Evolutionary conservation across 2,113 vertebrate species (phyloP).

Genomic region (Pelvicachromis taeniatus): DNA sequence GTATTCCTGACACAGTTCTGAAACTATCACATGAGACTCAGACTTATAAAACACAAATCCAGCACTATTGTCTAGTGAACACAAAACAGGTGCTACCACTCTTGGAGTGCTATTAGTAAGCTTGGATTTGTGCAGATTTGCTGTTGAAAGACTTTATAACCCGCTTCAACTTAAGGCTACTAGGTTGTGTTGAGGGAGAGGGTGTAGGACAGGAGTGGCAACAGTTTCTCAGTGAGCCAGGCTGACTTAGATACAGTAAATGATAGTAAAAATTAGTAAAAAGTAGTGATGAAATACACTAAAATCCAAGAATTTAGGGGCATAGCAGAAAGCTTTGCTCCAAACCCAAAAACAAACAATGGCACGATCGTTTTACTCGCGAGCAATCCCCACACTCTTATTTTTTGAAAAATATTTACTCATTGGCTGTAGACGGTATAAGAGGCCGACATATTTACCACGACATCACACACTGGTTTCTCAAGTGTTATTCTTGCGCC

Average conservation of each 20-base stretch:
- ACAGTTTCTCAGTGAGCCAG: not conserved
- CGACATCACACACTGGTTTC: not conserved
- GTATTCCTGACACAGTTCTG: not conserved
- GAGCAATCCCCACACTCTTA: not conserved
- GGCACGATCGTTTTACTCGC: fast-evolving
- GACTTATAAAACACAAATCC: not conserved
- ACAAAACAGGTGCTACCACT: not conserved
- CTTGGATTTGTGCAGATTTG: not conserved
- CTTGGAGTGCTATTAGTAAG: not conserved
- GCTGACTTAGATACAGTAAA: not conserved
- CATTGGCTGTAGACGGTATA: not conserved
- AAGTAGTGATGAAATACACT: not conserved
- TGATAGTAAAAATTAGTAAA: not conserved
- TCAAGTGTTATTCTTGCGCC: not conserved
- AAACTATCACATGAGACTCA: not conserved
- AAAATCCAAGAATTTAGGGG: not conserved
- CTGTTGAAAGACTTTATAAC: not conserved
- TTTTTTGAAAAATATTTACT: not conserved
- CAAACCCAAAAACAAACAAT: not conserved
- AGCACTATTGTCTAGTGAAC: not conserved
- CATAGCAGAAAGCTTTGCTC: not conserved
- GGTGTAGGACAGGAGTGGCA: not conserved
- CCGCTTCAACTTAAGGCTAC: not conserved
- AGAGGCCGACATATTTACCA: not conserved
- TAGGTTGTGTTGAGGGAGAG: not conserved